Evolutionary conservation across 2,113 vertebrate species (phyloP).

Genomic region (Podarcis muralis): DNA sequence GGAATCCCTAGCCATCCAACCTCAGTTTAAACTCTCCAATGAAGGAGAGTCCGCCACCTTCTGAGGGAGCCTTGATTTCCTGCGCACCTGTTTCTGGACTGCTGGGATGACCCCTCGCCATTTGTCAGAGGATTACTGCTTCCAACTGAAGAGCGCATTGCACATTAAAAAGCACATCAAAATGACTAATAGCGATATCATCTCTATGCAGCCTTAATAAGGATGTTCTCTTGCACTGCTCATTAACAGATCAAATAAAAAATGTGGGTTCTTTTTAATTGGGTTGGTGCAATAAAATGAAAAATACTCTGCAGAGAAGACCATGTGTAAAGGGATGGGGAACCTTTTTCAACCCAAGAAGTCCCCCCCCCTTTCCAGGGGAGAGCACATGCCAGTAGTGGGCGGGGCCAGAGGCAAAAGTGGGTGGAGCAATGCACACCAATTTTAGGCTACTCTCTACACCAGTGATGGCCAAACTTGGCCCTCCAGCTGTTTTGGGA

Average conservation of each 20-base stretch:
- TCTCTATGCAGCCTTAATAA: background rate
- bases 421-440: no score
- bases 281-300: constrained; percentile 25
- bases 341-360: no score
- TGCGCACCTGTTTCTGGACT: background rate
- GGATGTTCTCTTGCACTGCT: background rate
- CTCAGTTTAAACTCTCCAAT: no score
- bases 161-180: background rate
- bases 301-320: constrained; percentile 13
- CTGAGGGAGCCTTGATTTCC: background rate
- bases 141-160: background rate
- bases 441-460: no score
- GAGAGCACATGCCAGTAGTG: no score
- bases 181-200: background rate
- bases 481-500: no score
- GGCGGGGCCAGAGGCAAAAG: no score
- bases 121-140: background rate
- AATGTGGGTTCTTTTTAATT: constrained; percentile 34
- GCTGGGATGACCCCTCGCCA: background rate
- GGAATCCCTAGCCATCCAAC: no score
- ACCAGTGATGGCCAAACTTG: no score
- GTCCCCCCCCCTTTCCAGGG: no score
- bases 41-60: no score
- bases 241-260: constrained; percentile 55
- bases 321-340: constrained; percentile 20